Base-by-base conservation (phyloP, 1,140 invertebrate species). In the Atopsyche davidsoni region DNA sequence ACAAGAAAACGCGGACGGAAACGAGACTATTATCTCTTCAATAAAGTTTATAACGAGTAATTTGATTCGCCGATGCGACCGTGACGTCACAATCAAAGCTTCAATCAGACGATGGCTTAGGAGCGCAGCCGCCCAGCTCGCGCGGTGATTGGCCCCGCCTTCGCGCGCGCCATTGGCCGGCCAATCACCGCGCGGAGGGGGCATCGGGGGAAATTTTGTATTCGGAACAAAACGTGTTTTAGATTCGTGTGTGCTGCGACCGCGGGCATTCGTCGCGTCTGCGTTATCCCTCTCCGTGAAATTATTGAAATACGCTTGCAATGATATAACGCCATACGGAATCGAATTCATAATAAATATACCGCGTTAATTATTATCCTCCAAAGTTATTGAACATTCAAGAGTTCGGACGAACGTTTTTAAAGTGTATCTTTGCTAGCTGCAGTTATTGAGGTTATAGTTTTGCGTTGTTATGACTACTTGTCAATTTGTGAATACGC, bases 11-110 rank as follows among this genome's bases (percentile, higher is more conserved):
- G n/a, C n/a, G n/a, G n/a, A n/a, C n/a, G n/a, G n/a, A n/a, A n/a
- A n/a, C n/a, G n/a, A n/a, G n/a, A n/a, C n/a, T n/a, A n/a, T n/a
- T n/a, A n/a, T n/a, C n/a, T n/a, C 35, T 38, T 48, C 23, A 46
- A 55, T 55, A 36, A 50, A 38, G 34, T 55, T 55, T 25, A 55
- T 51, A 55, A 45, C 49, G 19, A 40, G 46, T 11, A 21, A 43
- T 44, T 34, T 44, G 48, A 57, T 53, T 51, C 54, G 48, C 48
- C 39, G 45, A 23, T 19, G 40, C 9, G 22, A 16, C 9, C n/a
- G 46, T 52, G 55, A 49, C 50, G 46, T 48, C 40, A 44, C 45
- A 23, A 44, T 52, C 38, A 51, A 51, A 43, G 40, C 40, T 44
- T 44, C 48, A 44, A 51, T 44, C 46, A 41, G 46, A 49, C 42